A percentile compares a stretch with the other conserved stretches of the same genome.
These are phyloP conservation scores for Hyphantria cunea DNA, from an alignment of 1,140 invertebrate species.

Conservation along the genomic window DNA sequence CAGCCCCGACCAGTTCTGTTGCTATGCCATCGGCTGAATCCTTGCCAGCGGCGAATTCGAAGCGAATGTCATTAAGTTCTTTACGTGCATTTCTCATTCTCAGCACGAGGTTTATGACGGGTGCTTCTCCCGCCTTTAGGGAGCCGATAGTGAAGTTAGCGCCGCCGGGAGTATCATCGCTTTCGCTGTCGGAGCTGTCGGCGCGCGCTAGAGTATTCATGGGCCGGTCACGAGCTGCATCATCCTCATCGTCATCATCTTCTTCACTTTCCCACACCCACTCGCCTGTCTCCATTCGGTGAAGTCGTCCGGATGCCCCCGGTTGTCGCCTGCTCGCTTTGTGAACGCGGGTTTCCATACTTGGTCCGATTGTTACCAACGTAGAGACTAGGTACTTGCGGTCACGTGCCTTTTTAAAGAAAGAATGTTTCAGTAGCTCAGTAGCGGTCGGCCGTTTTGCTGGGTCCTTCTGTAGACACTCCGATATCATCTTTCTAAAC, in stretches of 20 bases:
- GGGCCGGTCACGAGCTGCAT: constrained; percentile 70
- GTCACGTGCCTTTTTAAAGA: constrained; percentile 99
- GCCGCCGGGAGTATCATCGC: constrained; percentile 54
- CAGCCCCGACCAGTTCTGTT: constrained; percentile 96
- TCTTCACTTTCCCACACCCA: constrained; percentile 98
- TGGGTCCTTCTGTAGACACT: constrained; percentile 98
- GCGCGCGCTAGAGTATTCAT: constrained; percentile 82
- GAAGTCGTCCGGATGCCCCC: constrained; percentile 94
- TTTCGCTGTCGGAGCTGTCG: constrained; percentile 83
- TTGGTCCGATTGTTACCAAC: constrained; percentile 92
- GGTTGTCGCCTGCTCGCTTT: constrained; percentile 94
- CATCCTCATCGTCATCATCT: constrained; percentile 79
- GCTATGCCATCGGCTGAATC: constrained; percentile 98
- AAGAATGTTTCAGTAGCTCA: constrained; percentile 98
- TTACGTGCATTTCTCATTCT: constrained; percentile 89
- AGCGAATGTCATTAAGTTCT: constrained; percentile 98
- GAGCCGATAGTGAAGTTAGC: constrained; percentile 70
- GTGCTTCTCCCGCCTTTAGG: constrained; percentile 51
- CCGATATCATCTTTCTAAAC: constrained; percentile 97
- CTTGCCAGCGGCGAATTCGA: constrained; percentile 97
- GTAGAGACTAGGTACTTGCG: constrained; percentile 96
- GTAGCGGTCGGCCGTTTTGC: constrained; percentile 97
- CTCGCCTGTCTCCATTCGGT: constrained; percentile 97
- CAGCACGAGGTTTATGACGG: constrained; percentile 67
- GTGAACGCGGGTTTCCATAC: constrained; percentile 93